Base-by-base conservation (phyloP, 2,888 invertebrate genomes). In the Muschampia plurimacula region DNA sequence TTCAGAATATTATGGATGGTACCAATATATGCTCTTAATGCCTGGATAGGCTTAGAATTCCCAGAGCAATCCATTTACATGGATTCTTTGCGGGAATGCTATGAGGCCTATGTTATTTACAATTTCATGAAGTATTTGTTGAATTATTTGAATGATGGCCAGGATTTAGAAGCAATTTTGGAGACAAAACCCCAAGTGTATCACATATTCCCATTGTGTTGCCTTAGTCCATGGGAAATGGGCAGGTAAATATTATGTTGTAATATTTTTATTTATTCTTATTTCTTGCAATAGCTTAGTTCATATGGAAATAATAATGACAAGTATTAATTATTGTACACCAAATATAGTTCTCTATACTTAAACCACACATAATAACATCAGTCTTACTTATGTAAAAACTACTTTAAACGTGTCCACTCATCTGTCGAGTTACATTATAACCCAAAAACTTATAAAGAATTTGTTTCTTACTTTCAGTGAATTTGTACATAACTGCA, bases 51-150 rank as follows among this genome's bases (percentile, higher is more conserved):
- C 2, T 92, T 99, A 75, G 95, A 97, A 68, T 98, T 97, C 87
- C 98, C 98, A 0, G 95, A 96, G 78, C 96, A 97, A 81, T 97
- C 98, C 57, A 98, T 99, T 78, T 99, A 99, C 87, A 96, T 99
- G 84, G 99, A 99, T 89, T 98, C 98, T 80, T 89, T 98, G 68
- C 95, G 99, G 86, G 99, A 99, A 94, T 99, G 99, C 87, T 99
- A 99, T 86, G 99, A 99, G 93, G 99, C 99, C 0, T 99, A 99
- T 94, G 99, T 99, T 2, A 99, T 99, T 83, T 99, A 99, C 89
- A 99, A 99, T 94, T 99, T 99, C 86, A 98, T 99, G 98, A 97
- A 97, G 84, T 99, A 97, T 88, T 95, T 99, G 79, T 93, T 99
- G 75, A 98, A 98, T 86, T 99, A 98, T 89, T 95, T 99, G 68